phyloP scores from a whole-genome alignment of 1,140 invertebrate genomes.

The Ceratitis capitata region DNA sequence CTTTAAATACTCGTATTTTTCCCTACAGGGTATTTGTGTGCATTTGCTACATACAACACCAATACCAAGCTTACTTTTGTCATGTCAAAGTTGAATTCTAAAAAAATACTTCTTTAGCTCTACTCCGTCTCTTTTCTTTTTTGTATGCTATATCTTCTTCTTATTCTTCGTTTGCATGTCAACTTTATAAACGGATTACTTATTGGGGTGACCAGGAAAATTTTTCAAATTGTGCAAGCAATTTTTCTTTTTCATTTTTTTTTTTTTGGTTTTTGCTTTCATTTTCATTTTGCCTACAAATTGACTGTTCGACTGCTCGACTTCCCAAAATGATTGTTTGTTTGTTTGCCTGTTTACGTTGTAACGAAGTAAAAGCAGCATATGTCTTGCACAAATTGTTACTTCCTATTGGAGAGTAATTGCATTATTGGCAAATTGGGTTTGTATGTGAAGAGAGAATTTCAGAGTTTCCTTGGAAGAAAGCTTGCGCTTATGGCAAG shows the following conservation, averaged over 20 bases:
- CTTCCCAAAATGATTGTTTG: too few species aligned
- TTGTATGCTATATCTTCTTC: slow-evolving; percentile 1
- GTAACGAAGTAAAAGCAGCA: not conserved
- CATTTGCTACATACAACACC: too few species aligned
- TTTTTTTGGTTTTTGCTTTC: not conserved
- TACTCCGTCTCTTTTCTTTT: not conserved
- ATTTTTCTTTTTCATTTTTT: not conserved
- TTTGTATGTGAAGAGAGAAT: not conserved
- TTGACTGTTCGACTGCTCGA: not conserved
- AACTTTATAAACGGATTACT: slow-evolving; percentile 38
- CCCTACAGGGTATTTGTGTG: too few species aligned
- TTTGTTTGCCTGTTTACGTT: not conserved
- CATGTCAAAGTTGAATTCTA: not conserved
- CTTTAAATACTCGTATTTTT: too few species aligned
- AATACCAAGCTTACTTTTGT: not conserved
- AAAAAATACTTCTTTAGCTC: not conserved
- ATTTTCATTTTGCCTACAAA: not conserved
- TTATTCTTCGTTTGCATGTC: slow-evolving; percentile 7
- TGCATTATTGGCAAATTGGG: not conserved
- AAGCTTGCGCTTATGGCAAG: too few species aligned
- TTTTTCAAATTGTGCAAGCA: not conserved
- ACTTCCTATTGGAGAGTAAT: not conserved
- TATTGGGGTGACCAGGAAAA: slow-evolving; percentile 4
- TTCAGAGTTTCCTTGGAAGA: not conserved
- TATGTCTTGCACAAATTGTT: not conserved